Conservation (phyloP, 2,113 vertebrate species). For the Chitala chitala region DNA sequence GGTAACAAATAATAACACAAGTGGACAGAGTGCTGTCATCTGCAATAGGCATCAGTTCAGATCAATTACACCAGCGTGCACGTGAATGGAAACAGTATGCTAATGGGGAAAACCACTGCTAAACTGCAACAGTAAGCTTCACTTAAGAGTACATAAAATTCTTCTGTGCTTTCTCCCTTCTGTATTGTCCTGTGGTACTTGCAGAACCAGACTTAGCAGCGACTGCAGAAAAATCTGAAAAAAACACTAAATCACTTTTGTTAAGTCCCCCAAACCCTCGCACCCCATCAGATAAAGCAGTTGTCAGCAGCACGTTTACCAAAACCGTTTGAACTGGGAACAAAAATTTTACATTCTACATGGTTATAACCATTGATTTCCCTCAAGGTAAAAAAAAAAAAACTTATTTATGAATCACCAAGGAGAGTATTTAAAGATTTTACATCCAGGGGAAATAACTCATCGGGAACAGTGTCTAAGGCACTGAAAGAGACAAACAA, state of each 20-base stretch:
- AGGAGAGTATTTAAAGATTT: background rate
- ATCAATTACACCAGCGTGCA: background rate
- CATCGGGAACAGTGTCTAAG: background rate
- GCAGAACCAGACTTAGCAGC: no score
- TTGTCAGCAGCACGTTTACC: background rate
- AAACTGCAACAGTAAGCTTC: background rate
- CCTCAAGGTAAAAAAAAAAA: slow-evolving; percentile 5
- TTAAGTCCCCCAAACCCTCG: no score
- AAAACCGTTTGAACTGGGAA: background rate
- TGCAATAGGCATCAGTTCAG: background rate
- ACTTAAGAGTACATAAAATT: background rate
- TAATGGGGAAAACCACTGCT: no score
- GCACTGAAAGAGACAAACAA: background rate
- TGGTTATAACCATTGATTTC: background rate
- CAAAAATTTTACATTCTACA: background rate
- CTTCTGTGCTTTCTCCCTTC: no score
- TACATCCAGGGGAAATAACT: background rate
- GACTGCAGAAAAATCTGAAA: no score
- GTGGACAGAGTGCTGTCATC: background rate
- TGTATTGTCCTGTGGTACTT: no score
- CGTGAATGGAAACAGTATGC: background rate
- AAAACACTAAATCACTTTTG: no score
- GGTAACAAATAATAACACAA: background rate
- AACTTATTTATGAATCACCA: background rate
- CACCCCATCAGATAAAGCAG: background rate